Evolutionary conservation across 2,113 vertebrate genomes (phyloP).

Genomic region (Gorsachius goisagi): DNA sequence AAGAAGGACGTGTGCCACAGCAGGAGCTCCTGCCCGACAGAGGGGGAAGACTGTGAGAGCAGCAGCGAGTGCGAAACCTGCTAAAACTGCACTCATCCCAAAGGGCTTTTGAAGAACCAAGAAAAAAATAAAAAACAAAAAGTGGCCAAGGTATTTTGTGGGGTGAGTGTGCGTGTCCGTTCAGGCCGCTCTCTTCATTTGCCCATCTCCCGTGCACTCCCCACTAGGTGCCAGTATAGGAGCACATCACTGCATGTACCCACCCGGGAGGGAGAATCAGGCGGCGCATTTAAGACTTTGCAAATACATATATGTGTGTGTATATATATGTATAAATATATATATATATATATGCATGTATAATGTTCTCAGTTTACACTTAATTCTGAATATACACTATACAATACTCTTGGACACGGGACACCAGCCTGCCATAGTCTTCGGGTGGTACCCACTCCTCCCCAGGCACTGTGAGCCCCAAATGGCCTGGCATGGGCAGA

Average conservation of each 20-base stretch:
- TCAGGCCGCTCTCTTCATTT: not conserved
- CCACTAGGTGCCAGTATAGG: slow-evolving; percentile 73
- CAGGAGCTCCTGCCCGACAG: not conserved
- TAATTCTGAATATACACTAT: not conserved
- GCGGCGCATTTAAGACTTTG: not conserved
- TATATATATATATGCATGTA: not conserved
- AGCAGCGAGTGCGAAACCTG: rapidly evolving
- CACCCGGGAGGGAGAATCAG: not conserved
- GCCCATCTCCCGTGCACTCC: not conserved
- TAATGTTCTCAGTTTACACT: not conserved
- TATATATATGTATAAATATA: not conserved
- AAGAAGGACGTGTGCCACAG: not conserved
- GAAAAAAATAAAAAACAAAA: not conserved
- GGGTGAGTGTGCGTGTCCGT: rapidly evolving
- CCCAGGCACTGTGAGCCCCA: not conserved
- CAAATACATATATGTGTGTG: not conserved
- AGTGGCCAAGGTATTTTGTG: rapidly evolving
- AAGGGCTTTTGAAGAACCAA: not conserved
- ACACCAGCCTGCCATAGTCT: not conserved
- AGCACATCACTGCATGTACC: not conserved
- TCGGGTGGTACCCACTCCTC: not conserved
- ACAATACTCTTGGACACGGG: too few relatives aligned
- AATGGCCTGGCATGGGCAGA: rapidly evolving
- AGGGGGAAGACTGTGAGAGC: not conserved
- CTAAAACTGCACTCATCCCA: not conserved